Base-by-base conservation (phyloP, 2,113 vertebrate species). In the Albula goreensis region DNA sequence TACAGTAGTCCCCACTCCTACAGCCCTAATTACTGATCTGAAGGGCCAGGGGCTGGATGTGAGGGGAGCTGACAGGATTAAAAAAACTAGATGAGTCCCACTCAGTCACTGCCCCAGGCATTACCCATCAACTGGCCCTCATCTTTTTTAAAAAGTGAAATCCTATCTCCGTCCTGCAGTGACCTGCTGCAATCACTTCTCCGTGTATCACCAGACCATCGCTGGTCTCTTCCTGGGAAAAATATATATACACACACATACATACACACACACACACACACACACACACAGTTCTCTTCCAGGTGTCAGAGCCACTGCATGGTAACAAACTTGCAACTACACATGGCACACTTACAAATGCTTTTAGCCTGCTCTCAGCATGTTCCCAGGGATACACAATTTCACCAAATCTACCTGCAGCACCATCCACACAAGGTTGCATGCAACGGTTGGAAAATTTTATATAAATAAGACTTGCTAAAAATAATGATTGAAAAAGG, bases 21-120 rank as follows among this genome's bases (percentile, higher is more conserved):
- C 15, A 86, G 85, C 15, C 79, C 79, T 86, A 86, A 86, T 86
- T 85, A 85, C 49, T 63, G 78, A 81, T 80, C 11, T 50, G 85
- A 81, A 86, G 80, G 53, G 56, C 85, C 78, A 51, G 19, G 25
- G 80, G 85, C 63, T 53, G 51, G 66, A 22, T 83, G 85, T 86
- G 81, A 63, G 50, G 66, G 25, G 51, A 57, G 66, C 81, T 70
- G 86, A 86, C 81, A 79, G 81, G 81, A 86, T 86, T 83, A 86
- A 83, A 83, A 31, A 31, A 15, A 78, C n/a, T 31, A 82, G 53
- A 86, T 63, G 81, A 86, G 74, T 83, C 74, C 81, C 81, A 79
- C 63, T 78, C 50, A 82, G 52, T 41, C 81, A 53, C 51, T 25
- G 51, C 53, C 84, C 10, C 1, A 25, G 78, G 84, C 77, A 22